Percentiles rank a stretch among this genome's conserved stretches.
These are phyloP conservation scores for Pinna nobilis DNA, from an alignment of 1,140 invertebrate species.

Conservation along the genomic window DNA sequence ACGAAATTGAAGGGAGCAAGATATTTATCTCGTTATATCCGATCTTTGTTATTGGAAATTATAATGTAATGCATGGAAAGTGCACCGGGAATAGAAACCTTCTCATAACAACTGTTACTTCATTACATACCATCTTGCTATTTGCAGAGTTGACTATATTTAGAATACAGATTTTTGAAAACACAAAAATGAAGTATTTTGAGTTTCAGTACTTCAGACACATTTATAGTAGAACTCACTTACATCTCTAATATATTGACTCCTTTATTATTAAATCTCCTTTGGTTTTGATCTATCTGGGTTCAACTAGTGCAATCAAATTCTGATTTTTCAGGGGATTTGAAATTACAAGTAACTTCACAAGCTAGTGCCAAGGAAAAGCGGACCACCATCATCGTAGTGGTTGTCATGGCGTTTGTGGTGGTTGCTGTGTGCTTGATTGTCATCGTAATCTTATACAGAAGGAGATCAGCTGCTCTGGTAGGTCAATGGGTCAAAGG, in stretches of 20 bases:
- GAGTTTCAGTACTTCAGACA: neutral
- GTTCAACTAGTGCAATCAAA: neutral
- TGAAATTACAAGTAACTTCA: too few relatives aligned
- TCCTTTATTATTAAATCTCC: neutral
- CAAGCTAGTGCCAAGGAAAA: neutral
- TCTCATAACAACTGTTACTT: too few relatives aligned
- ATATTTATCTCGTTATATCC: too few relatives aligned
- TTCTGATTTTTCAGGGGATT: neutral
- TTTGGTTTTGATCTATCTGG: neutral
- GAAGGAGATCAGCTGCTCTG: slow-evolving; percentile 22
- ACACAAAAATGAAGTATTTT: too few relatives aligned
- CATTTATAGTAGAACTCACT: neutral
- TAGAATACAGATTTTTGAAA: too few relatives aligned
- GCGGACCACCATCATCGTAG: slow-evolving; percentile 21
- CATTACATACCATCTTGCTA: too few relatives aligned
- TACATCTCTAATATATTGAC: neutral
- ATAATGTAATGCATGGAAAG: too few relatives aligned
- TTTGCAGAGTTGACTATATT: too few relatives aligned
- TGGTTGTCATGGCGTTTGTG: slow-evolving; percentile 29
- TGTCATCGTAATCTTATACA: slow-evolving; percentile 15
- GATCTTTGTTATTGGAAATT: too few relatives aligned
- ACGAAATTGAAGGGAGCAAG: too few relatives aligned
- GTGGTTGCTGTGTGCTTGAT: slow-evolving; percentile 17
- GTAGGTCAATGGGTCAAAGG: too few relatives aligned
- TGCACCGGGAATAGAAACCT: too few relatives aligned